A percentile compares a stretch with the other conserved stretches of the same genome.
Conservation (phyloP, 2,113 vertebrate species). For the Myotis brandtii region DNA sequence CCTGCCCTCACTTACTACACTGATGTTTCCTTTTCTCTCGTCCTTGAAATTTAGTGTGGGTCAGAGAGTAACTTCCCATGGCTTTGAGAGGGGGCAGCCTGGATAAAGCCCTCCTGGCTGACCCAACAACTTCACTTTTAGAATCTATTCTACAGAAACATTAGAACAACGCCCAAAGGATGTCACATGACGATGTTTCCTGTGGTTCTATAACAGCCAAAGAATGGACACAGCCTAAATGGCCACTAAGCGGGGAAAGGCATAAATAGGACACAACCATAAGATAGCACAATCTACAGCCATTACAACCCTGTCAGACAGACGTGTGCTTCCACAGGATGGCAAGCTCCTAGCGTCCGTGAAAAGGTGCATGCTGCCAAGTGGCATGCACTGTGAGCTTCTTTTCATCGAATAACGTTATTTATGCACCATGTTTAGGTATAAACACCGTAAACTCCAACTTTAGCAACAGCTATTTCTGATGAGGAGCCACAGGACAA, state of each 20-base stretch:
- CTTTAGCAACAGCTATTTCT: neutral
- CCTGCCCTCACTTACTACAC: neutral
- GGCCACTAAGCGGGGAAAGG: neutral
- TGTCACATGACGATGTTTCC: neutral
- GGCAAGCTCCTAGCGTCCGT: neutral
- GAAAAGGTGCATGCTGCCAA: neutral
- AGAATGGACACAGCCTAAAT: neutral
- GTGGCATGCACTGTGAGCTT: neutral
- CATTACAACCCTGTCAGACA: neutral
- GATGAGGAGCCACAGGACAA: neutral
- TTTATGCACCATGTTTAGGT: neutral
- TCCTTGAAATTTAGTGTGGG: neutral
- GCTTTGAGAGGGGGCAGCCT: neutral
- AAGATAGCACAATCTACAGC: fast-evolving
- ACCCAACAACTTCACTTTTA: neutral
- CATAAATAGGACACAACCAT: fast-evolving
- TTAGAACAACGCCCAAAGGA: neutral
- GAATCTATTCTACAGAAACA: neutral
- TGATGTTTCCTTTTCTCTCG: neutral
- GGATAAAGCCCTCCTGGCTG: neutral
- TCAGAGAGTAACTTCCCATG: neutral
- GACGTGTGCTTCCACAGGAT: neutral
- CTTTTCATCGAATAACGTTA: neutral
- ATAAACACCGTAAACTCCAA: neutral
- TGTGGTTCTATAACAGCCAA: neutral